Base-by-base conservation (phyloP, 2,113 vertebrate genomes). In the Oostethus manadensis region DNA sequence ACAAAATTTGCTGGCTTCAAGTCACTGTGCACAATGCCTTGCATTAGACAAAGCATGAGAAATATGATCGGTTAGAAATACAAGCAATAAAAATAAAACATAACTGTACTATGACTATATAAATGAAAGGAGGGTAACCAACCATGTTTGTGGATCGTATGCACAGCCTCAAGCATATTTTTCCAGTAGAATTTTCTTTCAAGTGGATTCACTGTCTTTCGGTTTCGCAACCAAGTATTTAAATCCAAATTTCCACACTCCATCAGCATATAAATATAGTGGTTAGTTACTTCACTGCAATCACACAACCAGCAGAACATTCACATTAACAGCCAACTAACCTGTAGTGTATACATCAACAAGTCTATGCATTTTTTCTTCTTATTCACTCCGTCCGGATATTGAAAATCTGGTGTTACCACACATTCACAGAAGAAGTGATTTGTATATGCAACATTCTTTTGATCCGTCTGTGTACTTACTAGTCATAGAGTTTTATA, bases 21-120 rank as follows among this genome's bases (percentile, higher is more conserved):
- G 74, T 99, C 97, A 80, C 96, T 98, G 76, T 99, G 97, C 85
- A 99, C 84, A 45, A 99, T 99, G n/a, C 97, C 97, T 99, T 72
- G 49, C 33, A 58, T 21, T 15, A 72, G 3, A 58, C 1, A 44
- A 10, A 18, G 11, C 11, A 40, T 6, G 1, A 33, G n/a, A 22
- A 2, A 23, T 16, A 11, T 15, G 9, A 49, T 18, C 10, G 17
- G 17, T 59, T 35, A 40, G 15, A 61, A 35, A 13, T 62, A 1
- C 8, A 0, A 35, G n/a, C 48, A 8, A 42, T 11, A 11, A 22
- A 10, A 21, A 21, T 38, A 23, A 14, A 11, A 22, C 6, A 16
- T 11, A 15, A 23, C 13, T 42, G 23, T n/a, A 14, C 26, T 10
- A 18, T 11, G 14, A 23, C 15, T 35, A 33, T 14, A 42, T 14